Percentiles rank a stretch among this genome's conserved stretches.
Evolutionary conservation across 2,888 invertebrate species (phyloP).

Genomic region (Drosophila longiperda): DNA sequence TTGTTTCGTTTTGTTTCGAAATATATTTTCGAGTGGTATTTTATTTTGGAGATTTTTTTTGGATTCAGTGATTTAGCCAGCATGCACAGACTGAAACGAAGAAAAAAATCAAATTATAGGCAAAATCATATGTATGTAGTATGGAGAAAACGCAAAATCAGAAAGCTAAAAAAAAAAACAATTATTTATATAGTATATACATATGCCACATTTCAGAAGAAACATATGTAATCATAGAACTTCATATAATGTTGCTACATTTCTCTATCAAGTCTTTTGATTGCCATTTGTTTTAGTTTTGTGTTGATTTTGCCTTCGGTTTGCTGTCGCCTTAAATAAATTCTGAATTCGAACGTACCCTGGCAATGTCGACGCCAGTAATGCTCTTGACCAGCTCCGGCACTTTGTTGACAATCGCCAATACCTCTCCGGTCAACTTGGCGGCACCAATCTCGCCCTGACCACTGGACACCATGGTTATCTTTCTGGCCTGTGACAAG

Average conservation of each 20-base stretch:
- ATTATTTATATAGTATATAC: slow-evolving; percentile 39
- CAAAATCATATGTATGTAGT: slow-evolving; percentile 46
- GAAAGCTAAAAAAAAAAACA: slow-evolving; percentile 17
- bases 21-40: slow-evolving; percentile 27
- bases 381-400: slow-evolving; percentile 95
- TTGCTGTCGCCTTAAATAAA: slow-evolving; percentile 80
- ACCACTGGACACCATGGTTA: slow-evolving; percentile 98
- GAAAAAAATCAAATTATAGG: slow-evolving; percentile 71
- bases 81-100: slow-evolving; percentile 85
- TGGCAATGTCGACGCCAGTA: slow-evolving; percentile 97
- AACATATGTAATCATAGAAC: slow-evolving; percentile 49
- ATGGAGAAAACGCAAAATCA: slow-evolving; percentile 37
- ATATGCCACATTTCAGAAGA: slow-evolving; percentile 36
- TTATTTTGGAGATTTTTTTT: slow-evolving; percentile 50
- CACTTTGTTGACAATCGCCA: slow-evolving; percentile 96
- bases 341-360: slow-evolving; percentile 88
- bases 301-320: slow-evolving; percentile 4
- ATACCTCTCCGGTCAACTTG: slow-evolving; percentile 96
- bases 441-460: slow-evolving; percentile 96
- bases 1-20: slow-evolving; percentile 34
- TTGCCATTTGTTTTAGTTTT: slow-evolving; percentile 75
- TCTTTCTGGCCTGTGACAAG: slow-evolving; percentile 96
- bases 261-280: slow-evolving; percentile 82
- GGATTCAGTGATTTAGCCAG: slow-evolving; percentile 82
- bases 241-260: slow-evolving; percentile 57